These are phyloP conservation scores for Cichladusa arquata DNA, from an alignment of 2,113 vertebrate genomes.

Conservation along the genomic window DNA sequence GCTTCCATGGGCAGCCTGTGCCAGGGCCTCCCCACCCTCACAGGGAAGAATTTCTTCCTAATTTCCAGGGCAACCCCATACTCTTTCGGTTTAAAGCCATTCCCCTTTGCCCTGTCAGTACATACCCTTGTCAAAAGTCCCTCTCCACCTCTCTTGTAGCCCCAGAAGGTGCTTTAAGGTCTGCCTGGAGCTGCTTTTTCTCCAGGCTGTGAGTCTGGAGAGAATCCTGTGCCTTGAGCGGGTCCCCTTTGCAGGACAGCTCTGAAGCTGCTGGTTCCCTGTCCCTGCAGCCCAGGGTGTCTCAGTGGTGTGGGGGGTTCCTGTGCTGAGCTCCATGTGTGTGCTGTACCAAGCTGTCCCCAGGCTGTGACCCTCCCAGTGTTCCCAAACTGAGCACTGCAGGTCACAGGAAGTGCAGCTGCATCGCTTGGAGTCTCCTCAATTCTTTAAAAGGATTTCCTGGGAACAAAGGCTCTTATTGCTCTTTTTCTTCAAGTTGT, in stretches of 20 bases:
- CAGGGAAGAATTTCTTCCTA: background rate
- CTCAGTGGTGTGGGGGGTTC: background rate
- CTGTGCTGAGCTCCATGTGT: background rate
- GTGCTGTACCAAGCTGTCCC: background rate
- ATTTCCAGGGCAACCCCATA: background rate
- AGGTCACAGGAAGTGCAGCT: conserved; percentile 27
- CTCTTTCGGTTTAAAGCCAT: background rate
- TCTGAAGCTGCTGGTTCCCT: accelerated
- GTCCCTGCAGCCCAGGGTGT: background rate
- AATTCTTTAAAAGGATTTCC: background rate
- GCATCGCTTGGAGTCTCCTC: background rate
- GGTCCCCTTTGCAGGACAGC: background rate
- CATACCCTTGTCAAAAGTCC: background rate
- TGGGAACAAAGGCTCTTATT: background rate
- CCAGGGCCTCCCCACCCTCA: background rate
- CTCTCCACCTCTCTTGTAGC: background rate
- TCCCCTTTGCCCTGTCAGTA: background rate
- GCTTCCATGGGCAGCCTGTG: background rate
- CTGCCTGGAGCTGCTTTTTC: background rate
- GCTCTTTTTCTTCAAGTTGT: background rate
- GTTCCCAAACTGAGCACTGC: background rate
- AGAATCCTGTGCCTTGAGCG: accelerated
- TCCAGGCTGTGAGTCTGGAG: background rate
- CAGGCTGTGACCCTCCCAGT: background rate
- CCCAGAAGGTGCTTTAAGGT: background rate